Conservation (phyloP, 2,888 invertebrate genomes). For the Brenthis hecate region DNA sequence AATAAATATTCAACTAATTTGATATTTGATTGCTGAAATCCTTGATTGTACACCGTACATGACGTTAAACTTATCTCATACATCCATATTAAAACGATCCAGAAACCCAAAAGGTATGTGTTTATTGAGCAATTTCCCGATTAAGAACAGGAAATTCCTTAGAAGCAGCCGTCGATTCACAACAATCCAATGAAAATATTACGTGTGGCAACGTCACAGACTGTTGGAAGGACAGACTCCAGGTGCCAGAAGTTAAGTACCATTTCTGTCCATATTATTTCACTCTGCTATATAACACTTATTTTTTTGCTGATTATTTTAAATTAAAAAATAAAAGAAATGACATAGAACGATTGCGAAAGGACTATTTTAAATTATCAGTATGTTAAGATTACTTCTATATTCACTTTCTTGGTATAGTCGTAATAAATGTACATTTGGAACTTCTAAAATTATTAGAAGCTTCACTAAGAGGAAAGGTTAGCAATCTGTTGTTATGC, state of each 20-base stretch:
- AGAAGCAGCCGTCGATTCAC: conserved; percentile 65
- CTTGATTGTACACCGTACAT: conserved; percentile 25
- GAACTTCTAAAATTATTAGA: conserved; percentile 6
- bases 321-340: too few relatives aligned
- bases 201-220: conserved; percentile 56
- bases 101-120: conserved; percentile 51
- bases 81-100: conserved; percentile 55
- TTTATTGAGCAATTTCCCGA: conserved; percentile 64
- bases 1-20: too few relatives aligned
- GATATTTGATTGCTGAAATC: conserved; percentile 29
- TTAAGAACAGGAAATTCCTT: conserved; percentile 76
- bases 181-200: conserved; percentile 71
- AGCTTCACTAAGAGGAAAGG: conserved; percentile 28
- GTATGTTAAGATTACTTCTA: too few relatives aligned
- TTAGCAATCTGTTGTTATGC: conserved; percentile 46
- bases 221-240: conserved; percentile 42
- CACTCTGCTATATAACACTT: too few relatives aligned
- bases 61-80: conserved; percentile 51
- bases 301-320: too few relatives aligned
- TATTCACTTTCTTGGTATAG: too few relatives aligned
- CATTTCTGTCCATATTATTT: conserved; percentile 33
- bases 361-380: too few relatives aligned
- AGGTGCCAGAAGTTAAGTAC: conserved; percentile 51
- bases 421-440: conserved; percentile 6
- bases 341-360: too few relatives aligned